phyloP scores from a whole-genome alignment of 1,140 invertebrate species.

The Arctopsyche grandis region DNA sequence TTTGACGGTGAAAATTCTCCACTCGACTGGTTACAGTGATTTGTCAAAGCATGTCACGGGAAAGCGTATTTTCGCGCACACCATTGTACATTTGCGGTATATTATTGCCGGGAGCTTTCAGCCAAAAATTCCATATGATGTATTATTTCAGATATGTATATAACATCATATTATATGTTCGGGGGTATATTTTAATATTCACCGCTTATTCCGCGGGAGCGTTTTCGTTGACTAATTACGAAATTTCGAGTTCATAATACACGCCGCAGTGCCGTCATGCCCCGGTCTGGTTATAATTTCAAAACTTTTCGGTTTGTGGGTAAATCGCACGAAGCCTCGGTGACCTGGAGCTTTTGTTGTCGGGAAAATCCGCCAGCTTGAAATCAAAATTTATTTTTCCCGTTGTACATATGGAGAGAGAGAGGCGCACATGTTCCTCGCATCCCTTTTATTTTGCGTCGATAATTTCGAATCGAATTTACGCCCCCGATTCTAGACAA shows the following conservation, averaged over 20 bases:
- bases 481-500: neutral
- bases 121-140: neutral
- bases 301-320: slow-evolving; percentile 30
- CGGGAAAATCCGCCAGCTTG: slow-evolving; percentile 3
- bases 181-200: slow-evolving; percentile 21
- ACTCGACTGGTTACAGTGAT: too few species aligned
- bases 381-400: slow-evolving; percentile 30
- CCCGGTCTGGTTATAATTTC: slow-evolving; percentile 39
- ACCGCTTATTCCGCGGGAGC: slow-evolving; percentile 13
- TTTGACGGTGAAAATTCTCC: too few species aligned
- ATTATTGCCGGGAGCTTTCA: neutral
- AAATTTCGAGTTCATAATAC: slow-evolving; percentile 38
- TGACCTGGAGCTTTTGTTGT: slow-evolving; percentile 35
- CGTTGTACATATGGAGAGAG: neutral
- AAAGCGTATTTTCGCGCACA: too few species aligned
- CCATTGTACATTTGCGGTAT: too few species aligned
- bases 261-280: neutral
- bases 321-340: neutral
- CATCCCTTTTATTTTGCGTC: neutral
- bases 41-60: too few species aligned
- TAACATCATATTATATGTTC: too few species aligned
- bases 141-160: neutral
- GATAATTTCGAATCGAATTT: slow-evolving; percentile 16
- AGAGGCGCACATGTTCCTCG: neutral
- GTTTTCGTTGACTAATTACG: slow-evolving; percentile 41